These are phyloP conservation scores for Tribolium freemani DNA, from an alignment of 2,888 invertebrate species.

Conservation along the genomic window DNA sequence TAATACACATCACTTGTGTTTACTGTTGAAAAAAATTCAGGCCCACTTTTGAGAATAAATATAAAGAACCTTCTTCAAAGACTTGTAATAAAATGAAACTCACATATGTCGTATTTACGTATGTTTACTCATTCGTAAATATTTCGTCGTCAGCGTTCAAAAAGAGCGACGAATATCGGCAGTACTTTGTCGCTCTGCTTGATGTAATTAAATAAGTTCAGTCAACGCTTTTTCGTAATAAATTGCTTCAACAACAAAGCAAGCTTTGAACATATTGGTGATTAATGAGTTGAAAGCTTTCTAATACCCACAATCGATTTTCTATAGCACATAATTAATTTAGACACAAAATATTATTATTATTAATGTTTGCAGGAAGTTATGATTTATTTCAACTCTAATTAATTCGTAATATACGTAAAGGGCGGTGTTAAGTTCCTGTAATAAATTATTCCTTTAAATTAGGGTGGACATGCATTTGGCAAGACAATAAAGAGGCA, in stretches of 20 bases:
- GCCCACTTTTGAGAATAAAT: too few species aligned
- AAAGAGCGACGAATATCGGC: neutral
- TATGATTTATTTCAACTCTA: neutral
- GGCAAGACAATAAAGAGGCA: too few species aligned
- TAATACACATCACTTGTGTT: neutral
- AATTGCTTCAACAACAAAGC: constrained; percentile 6
- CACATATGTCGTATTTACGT: neutral
- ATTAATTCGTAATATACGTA: neutral
- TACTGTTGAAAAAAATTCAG: too few species aligned
- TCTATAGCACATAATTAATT: constrained; percentile 5
- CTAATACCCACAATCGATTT: constrained; percentile 4
- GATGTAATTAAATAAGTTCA: constrained; percentile 16
- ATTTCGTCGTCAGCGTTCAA: neutral
- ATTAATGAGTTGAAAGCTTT: constrained; percentile 20
- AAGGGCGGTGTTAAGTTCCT: neutral
- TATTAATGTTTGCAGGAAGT: neutral
- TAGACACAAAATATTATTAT: neutral
- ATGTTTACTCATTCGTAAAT: neutral
- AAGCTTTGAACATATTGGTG: constrained; percentile 12
- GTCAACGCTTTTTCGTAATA: constrained; percentile 16
- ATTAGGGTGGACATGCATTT: neutral
- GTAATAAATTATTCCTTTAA: neutral
- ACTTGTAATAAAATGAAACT: too few species aligned
- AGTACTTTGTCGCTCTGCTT: neutral
- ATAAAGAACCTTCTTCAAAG: too few species aligned